Evolutionary conservation across 2,888 invertebrate genomes (phyloP), one percentile per base, ranked within the genome.

Genomic region (Chloromyia formosa): DNA sequence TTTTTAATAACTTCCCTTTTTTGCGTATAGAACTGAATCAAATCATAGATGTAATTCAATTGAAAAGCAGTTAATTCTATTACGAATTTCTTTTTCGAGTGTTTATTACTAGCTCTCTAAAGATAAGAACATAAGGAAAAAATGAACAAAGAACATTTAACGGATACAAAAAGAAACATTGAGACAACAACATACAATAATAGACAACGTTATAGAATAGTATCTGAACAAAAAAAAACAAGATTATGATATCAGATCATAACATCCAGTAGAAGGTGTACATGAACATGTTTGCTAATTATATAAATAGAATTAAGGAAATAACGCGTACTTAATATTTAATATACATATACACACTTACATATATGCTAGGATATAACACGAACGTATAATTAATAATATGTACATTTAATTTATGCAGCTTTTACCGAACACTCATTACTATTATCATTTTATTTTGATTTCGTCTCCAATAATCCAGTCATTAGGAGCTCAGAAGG

Each of bases 321-420:
- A 35, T 35, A 35, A 54, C 40, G 58, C 12, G 71, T 71, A 71
- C 71, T 71, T 71, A 71, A 71, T 56, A 71, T 71, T 18, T 53
- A 40, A 27, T 69, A 54, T 69, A 71, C 12, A 61, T 61, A 18
- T 18, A 53, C 53, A 53, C 27, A 35, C 27, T 35, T 35, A 35
- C 27, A 35, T 35, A 4, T 35, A 35, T 2, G 27, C 27, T 35
- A 35, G 27, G 27, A 12, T 66, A 18, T 49, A 49, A 53, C 22
- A 22, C 18, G n/a, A 27, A 69, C 9, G 53, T 27, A 69, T 53
- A 53, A 22, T 27, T 27, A 49, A 7, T 49, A 49, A 53, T 53
- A 69, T n/a, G 14, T 53, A 35, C 27, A 69, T 61, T 62, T 62
- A 62, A 62, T 16, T 62, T 62, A 40, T 62, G 40, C 62, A 62